Conservation (phyloP, 1,140 invertebrate genomes). For the Ooceraea biroi region DNA sequence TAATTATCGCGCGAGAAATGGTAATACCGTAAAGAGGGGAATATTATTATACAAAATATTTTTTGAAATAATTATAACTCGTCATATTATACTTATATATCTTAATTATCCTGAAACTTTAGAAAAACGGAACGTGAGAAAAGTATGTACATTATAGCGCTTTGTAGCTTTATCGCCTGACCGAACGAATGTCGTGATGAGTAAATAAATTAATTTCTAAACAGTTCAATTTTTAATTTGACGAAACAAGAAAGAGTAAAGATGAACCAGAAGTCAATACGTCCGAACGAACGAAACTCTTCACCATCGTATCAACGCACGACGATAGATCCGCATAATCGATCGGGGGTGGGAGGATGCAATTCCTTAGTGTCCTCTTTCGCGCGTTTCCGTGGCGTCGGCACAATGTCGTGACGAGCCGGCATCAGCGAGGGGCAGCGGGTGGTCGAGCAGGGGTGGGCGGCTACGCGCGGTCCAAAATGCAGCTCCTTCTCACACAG, state of each 20-base stretch:
- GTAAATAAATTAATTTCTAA: not conserved
- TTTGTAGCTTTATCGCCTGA: not conserved
- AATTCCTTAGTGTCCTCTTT: slow-evolving; percentile 63
- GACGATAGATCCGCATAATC: slow-evolving; percentile 56
- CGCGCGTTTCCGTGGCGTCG: slow-evolving; percentile 63
- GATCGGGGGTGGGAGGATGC: slow-evolving; percentile 29
- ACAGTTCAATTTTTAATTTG: not conserved
- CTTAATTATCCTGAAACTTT: too few relatives aligned
- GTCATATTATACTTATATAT: too few relatives aligned
- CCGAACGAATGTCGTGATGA: not conserved
- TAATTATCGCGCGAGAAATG: not conserved
- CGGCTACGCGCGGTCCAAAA: slow-evolving; percentile 77
- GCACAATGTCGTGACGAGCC: slow-evolving; percentile 68
- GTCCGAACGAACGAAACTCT: slow-evolving; percentile 6
- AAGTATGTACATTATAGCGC: too few relatives aligned
- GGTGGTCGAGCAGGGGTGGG: slow-evolving; percentile 63
- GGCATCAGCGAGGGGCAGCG: slow-evolving; percentile 39
- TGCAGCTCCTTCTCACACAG: slow-evolving; percentile 80
- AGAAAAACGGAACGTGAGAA: too few relatives aligned
- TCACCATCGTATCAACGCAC: not conserved
- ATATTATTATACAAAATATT: not conserved
- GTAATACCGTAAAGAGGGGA: not conserved
- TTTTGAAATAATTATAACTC: not conserved
- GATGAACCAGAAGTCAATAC: not conserved
- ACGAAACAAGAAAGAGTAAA: not conserved